Conservation (phyloP, 2,797 vertebrate genomes). For the Phoebastria nigripes region DNA sequence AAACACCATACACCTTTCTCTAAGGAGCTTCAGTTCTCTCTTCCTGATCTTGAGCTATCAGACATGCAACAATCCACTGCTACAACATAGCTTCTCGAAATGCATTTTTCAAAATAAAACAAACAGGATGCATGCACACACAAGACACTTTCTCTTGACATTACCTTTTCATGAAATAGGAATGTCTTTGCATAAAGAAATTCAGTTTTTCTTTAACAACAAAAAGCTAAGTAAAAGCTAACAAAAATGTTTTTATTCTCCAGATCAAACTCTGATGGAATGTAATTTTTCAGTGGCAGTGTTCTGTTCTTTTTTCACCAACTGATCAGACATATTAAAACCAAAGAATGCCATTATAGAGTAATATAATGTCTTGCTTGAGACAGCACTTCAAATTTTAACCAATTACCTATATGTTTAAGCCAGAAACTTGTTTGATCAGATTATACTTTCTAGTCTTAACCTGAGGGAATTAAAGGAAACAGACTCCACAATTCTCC, state of each 20-base stretch:
- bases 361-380: constrained; percentile 28
- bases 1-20: constrained; percentile 13
- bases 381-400: not conserved
- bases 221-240: not conserved
- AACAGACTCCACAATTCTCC: not conserved
- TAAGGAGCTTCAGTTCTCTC: not conserved
- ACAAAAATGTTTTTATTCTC: not conserved
- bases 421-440: constrained; percentile 3
- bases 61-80: not conserved
- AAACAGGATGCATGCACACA: not conserved
- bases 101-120: not conserved
- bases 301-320: not conserved
- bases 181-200: not conserved
- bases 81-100: not conserved
- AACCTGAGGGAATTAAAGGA: not conserved
- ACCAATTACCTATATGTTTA: not conserved
- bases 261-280: not conserved
- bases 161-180: not conserved
- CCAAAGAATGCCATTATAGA: not conserved
- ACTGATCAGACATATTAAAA: constrained; percentile 23
- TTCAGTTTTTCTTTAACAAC: not conserved
- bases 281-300: not conserved
- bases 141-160: not conserved
- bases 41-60: not conserved
- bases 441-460: not conserved